These are phyloP conservation scores for Catalaphyllia jardinei DNA, from an alignment of 64 coral and sea anemone genomes.

Conservation along the genomic window DNA sequence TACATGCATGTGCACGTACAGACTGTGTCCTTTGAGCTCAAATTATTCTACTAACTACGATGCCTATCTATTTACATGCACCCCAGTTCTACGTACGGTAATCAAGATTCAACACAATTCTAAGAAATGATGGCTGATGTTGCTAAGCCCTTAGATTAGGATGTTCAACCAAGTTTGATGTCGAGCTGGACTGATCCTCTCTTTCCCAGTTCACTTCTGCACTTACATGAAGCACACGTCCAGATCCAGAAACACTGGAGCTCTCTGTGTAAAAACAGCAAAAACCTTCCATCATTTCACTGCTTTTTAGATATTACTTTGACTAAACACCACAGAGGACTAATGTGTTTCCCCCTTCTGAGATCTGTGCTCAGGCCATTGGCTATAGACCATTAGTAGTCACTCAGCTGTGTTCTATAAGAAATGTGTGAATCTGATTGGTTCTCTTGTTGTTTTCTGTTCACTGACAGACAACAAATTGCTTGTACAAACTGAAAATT, in stretches of 20 bases:
- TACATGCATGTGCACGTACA: neutral
- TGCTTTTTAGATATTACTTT: neutral
- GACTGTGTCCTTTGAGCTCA: neutral
- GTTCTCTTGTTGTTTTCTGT: too few relatives aligned
- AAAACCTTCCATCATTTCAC: neutral
- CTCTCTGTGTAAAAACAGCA: conserved; percentile 17
- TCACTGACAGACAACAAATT: too few relatives aligned
- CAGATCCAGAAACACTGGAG: conserved; percentile 45
- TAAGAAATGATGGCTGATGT: neutral
- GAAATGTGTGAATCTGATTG: too few relatives aligned
- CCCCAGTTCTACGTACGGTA: neutral
- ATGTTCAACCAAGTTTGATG: conserved; percentile 72
- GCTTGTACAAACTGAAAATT: too few relatives aligned
- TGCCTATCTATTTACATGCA: conserved; percentile 1
- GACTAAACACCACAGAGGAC: too few relatives aligned
- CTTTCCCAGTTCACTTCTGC: conserved; percentile 94
- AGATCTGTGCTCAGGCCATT: too few relatives aligned
- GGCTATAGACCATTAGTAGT: too few relatives aligned
- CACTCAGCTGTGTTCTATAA: too few relatives aligned
- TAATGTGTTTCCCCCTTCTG: too few relatives aligned
- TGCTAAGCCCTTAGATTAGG: neutral
- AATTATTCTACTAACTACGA: neutral
- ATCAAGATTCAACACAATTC: neutral
- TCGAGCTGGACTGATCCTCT: conserved; percentile 70
- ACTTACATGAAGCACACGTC: conserved; percentile 72